These are phyloP conservation scores for Meandrina meandrites DNA, from an alignment of 92 coral and sea anemone species.

Conservation along the genomic window DNA sequence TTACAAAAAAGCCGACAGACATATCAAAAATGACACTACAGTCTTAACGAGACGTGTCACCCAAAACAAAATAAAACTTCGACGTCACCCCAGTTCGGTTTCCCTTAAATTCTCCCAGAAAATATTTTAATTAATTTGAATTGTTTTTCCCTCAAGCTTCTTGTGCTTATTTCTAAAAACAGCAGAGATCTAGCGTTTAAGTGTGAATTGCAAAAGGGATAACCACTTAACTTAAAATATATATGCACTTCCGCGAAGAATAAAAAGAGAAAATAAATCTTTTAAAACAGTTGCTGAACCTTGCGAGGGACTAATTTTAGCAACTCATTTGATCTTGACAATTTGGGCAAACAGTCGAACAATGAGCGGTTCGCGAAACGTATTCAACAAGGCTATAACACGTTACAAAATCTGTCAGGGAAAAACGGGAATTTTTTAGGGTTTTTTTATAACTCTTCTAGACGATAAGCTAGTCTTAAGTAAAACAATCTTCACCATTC, in stretches of 20 bases:
- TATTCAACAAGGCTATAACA: neutral
- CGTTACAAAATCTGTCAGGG: neutral
- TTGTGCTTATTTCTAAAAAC: constrained; percentile 1
- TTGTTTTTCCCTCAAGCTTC: constrained; percentile 12
- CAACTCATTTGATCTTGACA: constrained; percentile 9
- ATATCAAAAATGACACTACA: constrained; percentile 30
- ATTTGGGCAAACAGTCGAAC: constrained; percentile 19
- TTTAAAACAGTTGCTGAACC: neutral
- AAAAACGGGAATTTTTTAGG: neutral
- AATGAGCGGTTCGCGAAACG: constrained; percentile 3
- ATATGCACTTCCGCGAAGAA: neutral
- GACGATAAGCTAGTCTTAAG: too few species aligned
- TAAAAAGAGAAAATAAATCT: neutral
- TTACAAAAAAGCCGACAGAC: constrained; percentile 35
- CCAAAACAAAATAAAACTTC: constrained; percentile 4
- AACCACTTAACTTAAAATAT: constrained; percentile 20
- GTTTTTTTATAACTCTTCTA: neutral
- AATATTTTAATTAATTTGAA: constrained; percentile 23
- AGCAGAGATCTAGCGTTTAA: neutral
- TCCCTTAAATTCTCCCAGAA: constrained; percentile 14
- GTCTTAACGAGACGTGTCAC: constrained; percentile 5
- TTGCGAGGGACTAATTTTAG: constrained; percentile 8
- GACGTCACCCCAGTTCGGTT: constrained; percentile 8
- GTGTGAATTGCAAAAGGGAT: constrained; percentile 17
- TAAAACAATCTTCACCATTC: neutral